These are phyloP conservation scores for Enoplosus armatus DNA, from an alignment of 2,797 vertebrate species.

Conservation along the genomic window DNA sequence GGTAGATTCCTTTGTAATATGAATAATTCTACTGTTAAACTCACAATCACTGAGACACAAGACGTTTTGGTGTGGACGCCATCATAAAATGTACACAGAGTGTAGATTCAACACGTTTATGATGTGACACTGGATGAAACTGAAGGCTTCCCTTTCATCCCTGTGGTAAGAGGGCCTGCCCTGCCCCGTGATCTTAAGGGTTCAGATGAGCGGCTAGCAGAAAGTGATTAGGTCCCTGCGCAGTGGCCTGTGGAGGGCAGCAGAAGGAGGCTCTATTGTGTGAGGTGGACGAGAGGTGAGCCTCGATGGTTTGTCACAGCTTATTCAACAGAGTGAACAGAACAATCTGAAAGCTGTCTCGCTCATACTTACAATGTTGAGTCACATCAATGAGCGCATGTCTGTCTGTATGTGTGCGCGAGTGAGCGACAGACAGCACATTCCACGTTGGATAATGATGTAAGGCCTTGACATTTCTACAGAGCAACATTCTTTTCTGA, in stretches of 20 bases:
- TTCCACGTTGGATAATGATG: slow-evolving; percentile 20
- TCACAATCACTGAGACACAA: not conserved
- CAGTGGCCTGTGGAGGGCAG: slow-evolving; percentile 48
- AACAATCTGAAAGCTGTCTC: not conserved
- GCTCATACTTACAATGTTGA: not conserved
- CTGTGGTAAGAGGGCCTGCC: not conserved
- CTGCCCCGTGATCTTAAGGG: slow-evolving; percentile 29
- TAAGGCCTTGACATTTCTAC: slow-evolving; percentile 39
- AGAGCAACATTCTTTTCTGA: slow-evolving; percentile 12
- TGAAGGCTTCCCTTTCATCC: slow-evolving; percentile 28
- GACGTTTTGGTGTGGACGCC: not conserved
- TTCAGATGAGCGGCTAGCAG: slow-evolving; percentile 48
- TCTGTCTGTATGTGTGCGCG: not conserved
- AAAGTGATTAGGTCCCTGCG: slow-evolving; percentile 54
- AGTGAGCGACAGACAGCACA: not conserved
- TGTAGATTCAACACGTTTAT: slow-evolving; percentile 3
- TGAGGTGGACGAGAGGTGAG: slow-evolving; percentile 38
- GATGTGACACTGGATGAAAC: slow-evolving; percentile 10
- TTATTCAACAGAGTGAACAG: not conserved
- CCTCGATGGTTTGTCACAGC: not conserved
- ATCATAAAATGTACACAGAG: not conserved
- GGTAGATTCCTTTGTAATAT: not conserved
- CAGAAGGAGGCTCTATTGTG: slow-evolving; percentile 50
- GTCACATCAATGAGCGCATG: not conserved
- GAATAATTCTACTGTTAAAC: not conserved